These are phyloP conservation scores for Nasonia longicornis DNA, from an alignment of 1,140 invertebrate genomes.

Conservation along the genomic window DNA sequence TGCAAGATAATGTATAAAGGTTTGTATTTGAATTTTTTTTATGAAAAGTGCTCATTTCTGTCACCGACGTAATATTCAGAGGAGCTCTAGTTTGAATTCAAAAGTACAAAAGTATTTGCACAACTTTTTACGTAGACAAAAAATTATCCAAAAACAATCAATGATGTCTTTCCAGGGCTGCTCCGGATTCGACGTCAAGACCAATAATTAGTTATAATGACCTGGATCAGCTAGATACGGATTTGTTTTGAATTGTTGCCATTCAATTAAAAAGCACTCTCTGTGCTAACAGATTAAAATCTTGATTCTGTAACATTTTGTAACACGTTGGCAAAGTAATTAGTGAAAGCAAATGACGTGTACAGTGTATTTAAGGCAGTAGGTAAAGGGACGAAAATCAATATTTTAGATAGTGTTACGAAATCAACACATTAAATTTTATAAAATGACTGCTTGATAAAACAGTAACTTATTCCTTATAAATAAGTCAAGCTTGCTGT, in stretches of 20 bases:
- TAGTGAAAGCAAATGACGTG: neutral
- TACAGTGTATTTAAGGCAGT: conserved; percentile 4
- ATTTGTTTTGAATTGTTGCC: conserved; percentile 72
- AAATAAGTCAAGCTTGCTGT: conserved; percentile 2
- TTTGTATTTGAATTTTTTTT: neutral
- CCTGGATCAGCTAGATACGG: conserved; percentile 84
- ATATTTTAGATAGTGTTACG: conserved; percentile 48
- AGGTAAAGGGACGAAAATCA: conserved; percentile 10
- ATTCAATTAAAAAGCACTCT: conserved; percentile 30
- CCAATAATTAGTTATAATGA: conserved; percentile 85
- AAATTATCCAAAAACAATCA: conserved; percentile 21
- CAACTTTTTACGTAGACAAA: conserved; percentile 32
- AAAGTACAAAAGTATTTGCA: conserved; percentile 29
- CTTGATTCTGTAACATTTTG: conserved; percentile 52
- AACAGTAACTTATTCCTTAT: neutral
- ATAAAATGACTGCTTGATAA: conserved; percentile 13
- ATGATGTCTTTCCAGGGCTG: conserved; percentile 70
- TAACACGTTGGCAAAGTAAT: conserved; percentile 39
- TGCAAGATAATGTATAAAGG: neutral
- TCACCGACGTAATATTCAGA: conserved; percentile 43
- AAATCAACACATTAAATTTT: conserved; percentile 50
- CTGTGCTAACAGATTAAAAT: conserved; percentile 48
- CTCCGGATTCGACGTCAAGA: conserved; percentile 73
- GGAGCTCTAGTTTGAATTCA: conserved; percentile 41
- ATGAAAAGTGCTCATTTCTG: conserved; percentile 17